These are phyloP conservation scores for Pachyseris speciosa DNA, from an alignment of 64 coral and sea anemone genomes.

Conservation along the genomic window DNA sequence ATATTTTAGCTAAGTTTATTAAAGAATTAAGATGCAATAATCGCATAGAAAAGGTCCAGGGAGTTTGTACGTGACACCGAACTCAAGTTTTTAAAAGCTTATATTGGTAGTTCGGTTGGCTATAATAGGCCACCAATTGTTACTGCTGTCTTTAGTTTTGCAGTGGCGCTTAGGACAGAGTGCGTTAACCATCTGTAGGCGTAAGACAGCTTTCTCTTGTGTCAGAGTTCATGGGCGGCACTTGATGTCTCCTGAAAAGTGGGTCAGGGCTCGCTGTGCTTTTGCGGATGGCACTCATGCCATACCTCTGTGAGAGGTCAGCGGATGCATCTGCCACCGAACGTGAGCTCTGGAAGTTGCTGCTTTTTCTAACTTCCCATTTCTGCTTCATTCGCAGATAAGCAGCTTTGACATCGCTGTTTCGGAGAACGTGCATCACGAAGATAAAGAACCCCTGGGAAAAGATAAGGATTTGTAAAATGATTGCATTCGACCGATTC, in stretches of 20 bases:
- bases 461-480: neutral
- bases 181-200: too few species aligned
- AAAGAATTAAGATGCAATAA: too few species aligned
- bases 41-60: too few species aligned
- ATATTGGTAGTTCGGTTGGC: too few species aligned
- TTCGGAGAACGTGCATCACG: constrained; percentile 51
- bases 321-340: neutral
- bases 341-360: neutral
- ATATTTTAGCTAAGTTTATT: too few species aligned
- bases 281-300: neutral
- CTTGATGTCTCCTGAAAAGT: neutral
- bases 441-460: constrained; percentile 54
- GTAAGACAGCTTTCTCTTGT: constrained; percentile 27
- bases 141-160: too few species aligned
- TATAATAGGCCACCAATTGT: too few species aligned
- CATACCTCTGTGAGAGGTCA: neutral
- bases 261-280: neutral
- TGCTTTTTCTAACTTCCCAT: constrained; percentile 26
- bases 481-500: too few species aligned
- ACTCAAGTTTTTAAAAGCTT: too few species aligned
- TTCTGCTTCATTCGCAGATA: constrained; percentile 35
- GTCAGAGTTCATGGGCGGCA: neutral
- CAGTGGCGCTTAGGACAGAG: too few species aligned
- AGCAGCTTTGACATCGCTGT: constrained; percentile 1
- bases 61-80: too few species aligned